Evolutionary conservation across 1,140 invertebrate genomes (phyloP).

Genomic region (Calephelis virginiensis): DNA sequence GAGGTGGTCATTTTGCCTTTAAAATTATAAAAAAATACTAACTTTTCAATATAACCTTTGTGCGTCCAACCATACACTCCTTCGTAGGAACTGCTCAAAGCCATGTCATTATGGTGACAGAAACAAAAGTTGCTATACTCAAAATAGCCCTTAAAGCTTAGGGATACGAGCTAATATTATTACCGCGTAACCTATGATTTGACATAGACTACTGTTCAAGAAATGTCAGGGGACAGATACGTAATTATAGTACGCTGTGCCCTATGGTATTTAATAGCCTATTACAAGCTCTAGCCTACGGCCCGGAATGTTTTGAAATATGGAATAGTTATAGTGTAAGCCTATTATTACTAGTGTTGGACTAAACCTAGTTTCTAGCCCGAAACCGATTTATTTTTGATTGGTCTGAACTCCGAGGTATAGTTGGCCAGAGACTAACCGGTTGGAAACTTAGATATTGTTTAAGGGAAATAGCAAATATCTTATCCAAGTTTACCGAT

Average conservation of each 20-base stretch:
- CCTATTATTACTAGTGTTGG: constrained; percentile 4
- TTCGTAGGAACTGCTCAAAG: constrained; percentile 11
- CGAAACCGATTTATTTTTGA: background rate
- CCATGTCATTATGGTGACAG: background rate
- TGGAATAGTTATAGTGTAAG: constrained; percentile 3
- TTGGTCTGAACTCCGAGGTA: background rate
- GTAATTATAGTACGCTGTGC: constrained; percentile 28
- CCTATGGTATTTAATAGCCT: constrained; percentile 27
- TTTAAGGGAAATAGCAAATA: too few species aligned
- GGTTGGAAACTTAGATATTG: too few species aligned
- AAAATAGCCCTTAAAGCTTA: constrained; percentile 40
- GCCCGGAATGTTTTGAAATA: constrained; percentile 12
- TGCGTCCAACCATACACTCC: constrained; percentile 10
- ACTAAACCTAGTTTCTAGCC: too few species aligned
- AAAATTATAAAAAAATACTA: too few species aligned
- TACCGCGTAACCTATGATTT: constrained; percentile 39
- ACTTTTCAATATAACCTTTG: constrained; percentile 12
- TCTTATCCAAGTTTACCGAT: too few species aligned
- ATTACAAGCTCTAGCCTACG: constrained; percentile 12
- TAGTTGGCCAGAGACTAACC: too few species aligned
- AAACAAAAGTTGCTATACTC: constrained; percentile 2
- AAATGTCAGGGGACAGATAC: constrained; percentile 44
- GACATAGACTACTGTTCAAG: constrained; percentile 37
- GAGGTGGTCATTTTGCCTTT: too few species aligned
- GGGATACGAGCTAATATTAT: constrained; percentile 20